Percentiles rank a stretch among this genome's conserved stretches.
phyloP scores from a whole-genome alignment of 2,888 invertebrate genomes.

The Chaitophorus viminalis region DNA sequence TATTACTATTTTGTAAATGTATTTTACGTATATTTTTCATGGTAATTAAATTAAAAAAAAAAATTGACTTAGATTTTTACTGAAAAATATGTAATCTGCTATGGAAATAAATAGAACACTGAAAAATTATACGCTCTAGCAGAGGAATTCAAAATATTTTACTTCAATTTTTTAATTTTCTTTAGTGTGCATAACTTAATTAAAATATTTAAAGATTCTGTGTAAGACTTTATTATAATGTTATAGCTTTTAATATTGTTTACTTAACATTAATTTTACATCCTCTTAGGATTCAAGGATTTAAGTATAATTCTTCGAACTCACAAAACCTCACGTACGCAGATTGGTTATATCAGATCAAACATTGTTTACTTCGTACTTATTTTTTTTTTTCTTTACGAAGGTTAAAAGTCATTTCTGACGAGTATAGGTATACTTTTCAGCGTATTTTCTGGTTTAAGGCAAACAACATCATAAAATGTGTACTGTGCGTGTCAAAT shows the following conservation, averaged over 20 bases:
- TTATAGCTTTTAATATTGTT: not conserved
- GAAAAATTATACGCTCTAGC: not conserved
- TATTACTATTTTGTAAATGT: too few species aligned
- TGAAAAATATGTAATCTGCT: too few species aligned
- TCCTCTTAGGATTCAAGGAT: not conserved
- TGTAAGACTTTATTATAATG: not conserved
- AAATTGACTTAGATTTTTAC: too few species aligned
- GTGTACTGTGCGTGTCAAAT: not conserved
- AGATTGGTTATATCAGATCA: not conserved
- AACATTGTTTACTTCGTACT: not conserved
- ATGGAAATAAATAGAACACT: not conserved
- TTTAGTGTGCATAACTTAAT: not conserved
- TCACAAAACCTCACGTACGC: conserved; percentile 24
- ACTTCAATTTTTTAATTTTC: not conserved
- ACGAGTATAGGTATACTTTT: not conserved
- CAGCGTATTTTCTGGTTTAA: conserved; percentile 2
- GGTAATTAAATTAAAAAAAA: too few species aligned
- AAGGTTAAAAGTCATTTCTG: conserved; percentile 13
- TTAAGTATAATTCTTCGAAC: not conserved
- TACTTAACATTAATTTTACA: conserved; percentile 3
- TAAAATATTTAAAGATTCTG: not conserved
- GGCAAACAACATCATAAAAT: conserved; percentile 8
- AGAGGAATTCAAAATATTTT: not conserved
- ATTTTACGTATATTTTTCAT: too few species aligned
- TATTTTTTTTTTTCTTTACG: not conserved